Conservation (phyloP, 1,140 invertebrate genomes). For the Eciton burchellii region DNA sequence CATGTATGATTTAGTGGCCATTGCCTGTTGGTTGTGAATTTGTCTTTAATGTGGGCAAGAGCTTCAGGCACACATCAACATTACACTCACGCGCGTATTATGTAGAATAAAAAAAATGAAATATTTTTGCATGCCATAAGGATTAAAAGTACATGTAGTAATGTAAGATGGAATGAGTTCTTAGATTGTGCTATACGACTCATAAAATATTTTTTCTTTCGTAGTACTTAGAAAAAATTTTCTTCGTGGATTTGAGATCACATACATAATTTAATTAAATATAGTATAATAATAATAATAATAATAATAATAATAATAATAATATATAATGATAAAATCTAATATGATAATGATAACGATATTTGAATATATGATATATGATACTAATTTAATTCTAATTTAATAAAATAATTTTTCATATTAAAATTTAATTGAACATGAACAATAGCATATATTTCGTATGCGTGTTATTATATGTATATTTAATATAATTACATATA, state of each 20-base stretch:
- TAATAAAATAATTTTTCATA: conserved; percentile 13
- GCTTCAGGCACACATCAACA: conserved; percentile 10
- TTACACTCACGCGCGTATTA: conserved; percentile 14
- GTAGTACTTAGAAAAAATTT: conserved; percentile 6
- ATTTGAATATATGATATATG: background rate
- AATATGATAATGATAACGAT: background rate
- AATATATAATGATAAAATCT: background rate
- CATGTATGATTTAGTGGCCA: conserved; percentile 28
- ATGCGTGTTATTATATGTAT: background rate
- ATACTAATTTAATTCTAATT: background rate
- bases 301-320: background rate
- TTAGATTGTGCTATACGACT: conserved; percentile 17
- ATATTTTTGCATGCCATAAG: conserved; percentile 24
- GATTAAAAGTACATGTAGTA: conserved; percentile 8
- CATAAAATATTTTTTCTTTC: background rate
- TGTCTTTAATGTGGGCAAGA: conserved; percentile 25
- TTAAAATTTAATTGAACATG: conserved; percentile 11
- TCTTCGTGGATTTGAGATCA: conserved; percentile 9
- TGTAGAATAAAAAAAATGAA: conserved; percentile 16
- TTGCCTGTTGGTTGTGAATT: conserved; percentile 55
- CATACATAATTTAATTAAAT: conserved; percentile 10
- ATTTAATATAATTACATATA: conserved; percentile 19
- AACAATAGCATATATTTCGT: background rate
- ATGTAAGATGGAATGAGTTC: conserved; percentile 13
- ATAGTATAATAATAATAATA: background rate